A percentile compares a stretch with the other conserved stretches of the same genome.
These are phyloP conservation scores for Corythornis vintsioides DNA, from an alignment of 2,113 vertebrate genomes.

Conservation along the genomic window DNA sequence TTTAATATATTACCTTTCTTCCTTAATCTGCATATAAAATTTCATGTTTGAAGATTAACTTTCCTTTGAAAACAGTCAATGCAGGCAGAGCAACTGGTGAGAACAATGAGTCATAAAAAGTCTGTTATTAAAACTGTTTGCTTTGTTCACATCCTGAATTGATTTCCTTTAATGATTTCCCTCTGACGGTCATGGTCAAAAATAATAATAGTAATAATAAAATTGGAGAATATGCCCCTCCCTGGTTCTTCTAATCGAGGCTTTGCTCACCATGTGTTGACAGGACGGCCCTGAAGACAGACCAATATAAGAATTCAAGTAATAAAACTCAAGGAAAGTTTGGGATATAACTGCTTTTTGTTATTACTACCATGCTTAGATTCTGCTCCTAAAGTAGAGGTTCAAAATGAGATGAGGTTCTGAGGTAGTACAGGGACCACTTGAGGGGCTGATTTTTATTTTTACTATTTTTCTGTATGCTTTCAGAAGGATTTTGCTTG, in stretches of 20 bases:
- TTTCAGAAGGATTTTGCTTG: background rate
- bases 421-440: background rate
- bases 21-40: rapidly evolving
- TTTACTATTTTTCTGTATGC: background rate
- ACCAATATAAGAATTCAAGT: background rate
- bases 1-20: background rate
- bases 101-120: conserved; percentile 59
- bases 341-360: background rate
- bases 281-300: background rate
- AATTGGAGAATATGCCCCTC: conserved; percentile 5
- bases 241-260: background rate
- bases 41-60: conserved; percentile 21
- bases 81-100: background rate
- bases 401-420: background rate
- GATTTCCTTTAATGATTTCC: conserved; percentile 62
- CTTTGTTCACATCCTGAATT: conserved; percentile 60
- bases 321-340: background rate
- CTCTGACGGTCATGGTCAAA: conserved; percentile 6
- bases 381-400: rapidly evolving
- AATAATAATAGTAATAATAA: conserved; percentile 38
- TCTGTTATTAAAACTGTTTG: conserved; percentile 47
- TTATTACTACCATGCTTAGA: rapidly evolving
- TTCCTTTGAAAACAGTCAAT: background rate
- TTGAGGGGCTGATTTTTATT: rapidly evolving
- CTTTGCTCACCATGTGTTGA: conserved; percentile 6